phyloP scores from a whole-genome alignment of 2,888 invertebrate species.

The Plagodis dolabraria region DNA sequence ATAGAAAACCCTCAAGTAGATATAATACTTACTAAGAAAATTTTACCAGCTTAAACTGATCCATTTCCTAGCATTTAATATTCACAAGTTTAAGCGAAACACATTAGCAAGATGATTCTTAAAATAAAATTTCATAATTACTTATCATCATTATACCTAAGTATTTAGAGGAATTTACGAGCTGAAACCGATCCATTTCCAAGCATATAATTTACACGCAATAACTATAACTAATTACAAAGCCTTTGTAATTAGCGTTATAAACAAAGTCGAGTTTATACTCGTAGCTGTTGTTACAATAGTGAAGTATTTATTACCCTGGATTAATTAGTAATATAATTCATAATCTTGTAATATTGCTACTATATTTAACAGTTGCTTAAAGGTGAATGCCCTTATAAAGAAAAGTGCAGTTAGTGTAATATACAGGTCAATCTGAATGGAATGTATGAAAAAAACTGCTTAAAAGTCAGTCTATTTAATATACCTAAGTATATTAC shows the following conservation, averaged over 20 bases:
- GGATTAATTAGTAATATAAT: constrained; percentile 6
- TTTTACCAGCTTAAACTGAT: no score
- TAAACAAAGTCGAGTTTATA: constrained; percentile 9
- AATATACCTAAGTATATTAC: no score
- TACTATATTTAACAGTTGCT: not conserved
- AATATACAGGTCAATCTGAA: no score
- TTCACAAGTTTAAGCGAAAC: not conserved
- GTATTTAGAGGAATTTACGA: constrained; percentile 10
- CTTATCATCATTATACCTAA: not conserved
- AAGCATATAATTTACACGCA: constrained; percentile 18
- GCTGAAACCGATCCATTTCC: constrained; percentile 9
- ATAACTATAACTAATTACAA: constrained; percentile 1
- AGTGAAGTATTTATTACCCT: constrained; percentile 5
- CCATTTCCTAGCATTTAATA: no score
- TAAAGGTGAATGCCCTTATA: no score
- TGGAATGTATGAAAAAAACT: no score
- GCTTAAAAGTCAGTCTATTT: no score
- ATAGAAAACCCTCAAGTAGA: no score
- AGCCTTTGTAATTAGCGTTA: constrained; percentile 6
- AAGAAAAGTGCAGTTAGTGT: no score
- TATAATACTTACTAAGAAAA: no score
- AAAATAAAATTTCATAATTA: not conserved
- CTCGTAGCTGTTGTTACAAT: not conserved
- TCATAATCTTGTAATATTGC: not conserved
- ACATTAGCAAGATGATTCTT: not conserved